Conservation (phyloP, 2,797 vertebrate genomes). For the Anabas testudineus region DNA sequence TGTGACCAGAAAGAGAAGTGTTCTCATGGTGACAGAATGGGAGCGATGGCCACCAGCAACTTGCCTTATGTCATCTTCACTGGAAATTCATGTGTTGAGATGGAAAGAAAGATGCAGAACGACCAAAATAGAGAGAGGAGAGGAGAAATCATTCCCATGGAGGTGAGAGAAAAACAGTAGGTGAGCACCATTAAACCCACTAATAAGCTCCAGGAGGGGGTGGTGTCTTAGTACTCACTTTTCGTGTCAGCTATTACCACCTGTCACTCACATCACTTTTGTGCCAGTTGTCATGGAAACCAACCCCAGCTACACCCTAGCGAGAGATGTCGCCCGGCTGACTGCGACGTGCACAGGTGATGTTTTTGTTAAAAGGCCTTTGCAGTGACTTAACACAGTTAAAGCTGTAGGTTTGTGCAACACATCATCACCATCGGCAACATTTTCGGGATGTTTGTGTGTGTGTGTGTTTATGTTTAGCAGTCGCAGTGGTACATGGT, state of each 20-base stretch:
- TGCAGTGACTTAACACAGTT: background rate
- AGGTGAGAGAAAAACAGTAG: conserved; percentile 7
- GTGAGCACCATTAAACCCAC: conserved; percentile 5
- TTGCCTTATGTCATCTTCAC: conserved; percentile 28
- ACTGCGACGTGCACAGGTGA: conserved; percentile 12
- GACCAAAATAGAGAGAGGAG: background rate
- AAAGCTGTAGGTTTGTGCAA: background rate
- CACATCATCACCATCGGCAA: background rate
- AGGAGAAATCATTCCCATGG: background rate
- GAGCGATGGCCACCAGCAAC: conserved; percentile 32
- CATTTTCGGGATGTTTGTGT: background rate
- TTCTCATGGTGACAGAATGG: conserved; percentile 69
- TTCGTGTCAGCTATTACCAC: conserved; percentile 52
- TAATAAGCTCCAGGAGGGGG: conserved; percentile 41
- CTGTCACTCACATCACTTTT: conserved; percentile 45
- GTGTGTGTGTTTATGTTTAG: background rate
- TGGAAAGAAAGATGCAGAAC: background rate
- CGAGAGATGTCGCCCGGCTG: conserved; percentile 9
- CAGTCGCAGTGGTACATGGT: background rate
- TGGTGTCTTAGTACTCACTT: conserved; percentile 21
- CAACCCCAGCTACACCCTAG: conserved; percentile 26
- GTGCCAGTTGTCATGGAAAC: conserved; percentile 67
- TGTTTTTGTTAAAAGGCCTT: conserved; percentile 18
- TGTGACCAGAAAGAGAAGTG: conserved; percentile 34
- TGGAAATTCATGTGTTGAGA: conserved; percentile 36